A percentile compares a stretch with the other conserved stretches of the same genome.
Evolutionary conservation across 1,140 invertebrate species (phyloP).

Genomic region (Panulirus ornatus): DNA sequence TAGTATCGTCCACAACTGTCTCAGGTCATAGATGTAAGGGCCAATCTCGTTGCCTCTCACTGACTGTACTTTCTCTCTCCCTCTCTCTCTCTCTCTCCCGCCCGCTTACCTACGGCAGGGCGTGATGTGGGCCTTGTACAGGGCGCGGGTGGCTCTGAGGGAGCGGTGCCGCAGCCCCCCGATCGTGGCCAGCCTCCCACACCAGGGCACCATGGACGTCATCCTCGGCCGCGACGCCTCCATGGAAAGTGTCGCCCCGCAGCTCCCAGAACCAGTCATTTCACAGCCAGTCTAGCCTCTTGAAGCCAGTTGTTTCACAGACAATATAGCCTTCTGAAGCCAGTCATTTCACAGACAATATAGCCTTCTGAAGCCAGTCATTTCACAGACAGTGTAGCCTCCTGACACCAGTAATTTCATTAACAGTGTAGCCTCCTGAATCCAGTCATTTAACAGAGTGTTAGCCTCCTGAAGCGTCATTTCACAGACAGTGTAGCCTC

Average conservation of each 20-base stretch:
- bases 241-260: conserved; percentile 46
- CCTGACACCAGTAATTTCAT: background rate
- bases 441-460: background rate
- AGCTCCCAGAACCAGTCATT: conserved; percentile 2
- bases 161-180: background rate
- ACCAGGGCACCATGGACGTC: conserved; percentile 49
- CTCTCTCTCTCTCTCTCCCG: background rate
- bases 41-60: too few relatives aligned
- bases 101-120: conserved; percentile 3
- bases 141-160: background rate
- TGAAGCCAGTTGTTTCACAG: background rate
- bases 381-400: background rate
- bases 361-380: background rate
- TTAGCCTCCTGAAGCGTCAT: background rate
- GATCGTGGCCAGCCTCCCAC: conserved; percentile 21
- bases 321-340: background rate
- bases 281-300: conserved; percentile 21
- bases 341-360: background rate
- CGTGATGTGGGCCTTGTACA: conserved; percentile 44
- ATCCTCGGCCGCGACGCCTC: conserved; percentile 54
- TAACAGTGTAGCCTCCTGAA: background rate
- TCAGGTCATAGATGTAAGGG: background rate
- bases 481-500: background rate
- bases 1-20: background rate
- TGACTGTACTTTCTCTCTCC: too few relatives aligned